These are phyloP conservation scores for Zelleria hepariella DNA, from an alignment of 2,888 invertebrate species.

Conservation along the genomic window DNA sequence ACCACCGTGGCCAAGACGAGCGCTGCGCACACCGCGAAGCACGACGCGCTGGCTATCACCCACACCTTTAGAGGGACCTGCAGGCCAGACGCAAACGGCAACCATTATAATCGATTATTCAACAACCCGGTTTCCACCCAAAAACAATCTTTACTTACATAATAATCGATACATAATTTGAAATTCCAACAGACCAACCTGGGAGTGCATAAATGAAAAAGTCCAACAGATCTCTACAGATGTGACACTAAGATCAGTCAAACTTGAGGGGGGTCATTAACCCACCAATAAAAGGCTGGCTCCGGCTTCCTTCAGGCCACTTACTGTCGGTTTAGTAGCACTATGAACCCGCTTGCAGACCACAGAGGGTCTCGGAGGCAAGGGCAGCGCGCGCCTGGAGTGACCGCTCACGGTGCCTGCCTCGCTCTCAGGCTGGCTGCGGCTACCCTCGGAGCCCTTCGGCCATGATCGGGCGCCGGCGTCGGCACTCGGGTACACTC, in stretches of 20 bases:
- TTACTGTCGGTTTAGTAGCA: constrained; percentile 42
- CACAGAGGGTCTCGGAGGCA: constrained; percentile 43
- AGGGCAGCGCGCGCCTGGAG: constrained; percentile 24
- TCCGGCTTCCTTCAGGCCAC: too few species aligned
- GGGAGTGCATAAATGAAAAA: too few species aligned
- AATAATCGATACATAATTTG: too few species aligned
- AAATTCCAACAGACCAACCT: too few species aligned
- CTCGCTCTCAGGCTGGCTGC: constrained; percentile 18
- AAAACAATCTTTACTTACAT: too few species aligned
- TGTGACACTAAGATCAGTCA: too few species aligned
- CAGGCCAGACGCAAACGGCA: background rate
- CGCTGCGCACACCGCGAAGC: constrained; percentile 56
- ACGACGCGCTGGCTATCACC: constrained; percentile 57
- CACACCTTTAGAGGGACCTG: constrained; percentile 62
- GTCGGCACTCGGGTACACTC: constrained; percentile 13
- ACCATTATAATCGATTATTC: background rate
- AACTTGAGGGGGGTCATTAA: too few species aligned
- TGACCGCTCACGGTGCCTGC: constrained; percentile 15
- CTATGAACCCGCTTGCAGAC: constrained; percentile 26
- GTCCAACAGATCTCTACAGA: too few species aligned
- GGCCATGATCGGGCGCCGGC: constrained; percentile 14
- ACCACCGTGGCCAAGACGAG: constrained; percentile 56
- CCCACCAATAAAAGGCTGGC: too few species aligned
- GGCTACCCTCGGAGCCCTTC: constrained; percentile 11
- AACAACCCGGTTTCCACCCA: too few species aligned